Percentiles rank a stretch among this genome's conserved stretches.
These are phyloP conservation scores for Ictalurus punctatus DNA, from an alignment of 2,113 vertebrate genomes.

Conservation along the genomic window DNA sequence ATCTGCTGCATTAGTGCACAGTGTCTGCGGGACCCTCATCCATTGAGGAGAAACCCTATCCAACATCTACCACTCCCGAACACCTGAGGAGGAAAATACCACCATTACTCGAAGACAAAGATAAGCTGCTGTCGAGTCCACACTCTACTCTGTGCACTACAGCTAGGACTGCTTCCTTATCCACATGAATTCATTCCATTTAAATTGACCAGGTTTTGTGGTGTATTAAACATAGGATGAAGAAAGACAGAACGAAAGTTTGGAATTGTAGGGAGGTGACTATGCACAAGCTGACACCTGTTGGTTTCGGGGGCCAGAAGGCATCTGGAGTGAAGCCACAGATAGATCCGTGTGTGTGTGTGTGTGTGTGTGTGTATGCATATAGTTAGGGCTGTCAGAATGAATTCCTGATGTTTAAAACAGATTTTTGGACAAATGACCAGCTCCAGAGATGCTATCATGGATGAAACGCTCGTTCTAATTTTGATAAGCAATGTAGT, in stretches of 20 bases:
- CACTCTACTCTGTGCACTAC: not conserved
- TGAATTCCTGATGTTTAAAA: not conserved
- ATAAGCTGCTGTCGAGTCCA: not conserved
- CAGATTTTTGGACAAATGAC: not conserved
- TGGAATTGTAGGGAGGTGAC: not conserved
- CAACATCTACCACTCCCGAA: conserved; percentile 6
- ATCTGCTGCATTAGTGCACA: conserved; percentile 1
- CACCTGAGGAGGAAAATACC: conserved; percentile 30
- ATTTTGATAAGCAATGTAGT: not conserved
- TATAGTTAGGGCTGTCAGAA: not conserved
- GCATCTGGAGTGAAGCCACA: conserved; percentile 43
- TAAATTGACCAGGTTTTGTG: not conserved
- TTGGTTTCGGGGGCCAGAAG: conserved; percentile 25
- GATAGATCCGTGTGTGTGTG: conserved; percentile 3
- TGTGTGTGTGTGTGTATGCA: not conserved
- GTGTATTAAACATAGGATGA: not conserved
- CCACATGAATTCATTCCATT: not conserved
- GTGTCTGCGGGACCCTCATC: conserved; percentile 51
- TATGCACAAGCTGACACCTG: conserved; percentile 51
- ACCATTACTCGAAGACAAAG: conserved; percentile 33
- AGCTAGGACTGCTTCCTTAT: not conserved
- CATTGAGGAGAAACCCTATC: conserved; percentile 31
- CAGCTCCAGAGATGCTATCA: not conserved
- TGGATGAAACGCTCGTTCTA: not conserved
- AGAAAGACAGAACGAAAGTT: not conserved